Percentiles rank a stretch among this genome's conserved stretches.
These are phyloP conservation scores for Kradibia gibbosae DNA, from an alignment of 1,140 invertebrate species.

Conservation along the genomic window DNA sequence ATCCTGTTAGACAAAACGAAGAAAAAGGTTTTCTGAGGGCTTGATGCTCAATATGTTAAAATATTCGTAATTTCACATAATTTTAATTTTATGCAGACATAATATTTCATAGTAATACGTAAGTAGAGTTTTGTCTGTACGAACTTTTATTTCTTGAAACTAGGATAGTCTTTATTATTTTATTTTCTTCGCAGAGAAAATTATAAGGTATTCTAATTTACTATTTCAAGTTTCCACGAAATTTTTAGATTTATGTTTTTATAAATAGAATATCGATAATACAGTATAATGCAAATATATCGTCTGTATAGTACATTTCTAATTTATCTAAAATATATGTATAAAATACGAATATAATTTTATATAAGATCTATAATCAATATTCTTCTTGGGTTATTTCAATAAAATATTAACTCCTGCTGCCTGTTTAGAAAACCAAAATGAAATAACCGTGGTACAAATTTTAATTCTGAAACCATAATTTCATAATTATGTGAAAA, in stretches of 20 bases:
- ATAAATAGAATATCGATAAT: background rate
- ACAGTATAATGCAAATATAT: background rate
- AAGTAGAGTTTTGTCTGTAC: background rate
- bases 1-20: constrained; percentile 66
- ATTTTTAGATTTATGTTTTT: background rate
- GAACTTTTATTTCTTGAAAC: background rate
- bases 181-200: background rate
- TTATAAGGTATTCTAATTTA: background rate
- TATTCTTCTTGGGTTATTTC: background rate
- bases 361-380: background rate
- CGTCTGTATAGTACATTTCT: background rate
- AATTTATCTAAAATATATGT: background rate
- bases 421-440: background rate
- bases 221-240: background rate
- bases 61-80: constrained; percentile 10
- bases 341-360: background rate
- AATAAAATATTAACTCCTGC: background rate
- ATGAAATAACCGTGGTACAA: background rate
- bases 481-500: background rate
- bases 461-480: background rate
- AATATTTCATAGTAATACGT: constrained; percentile 13
- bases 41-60: background rate
- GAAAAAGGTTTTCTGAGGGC: constrained; percentile 66
- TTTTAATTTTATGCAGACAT: background rate
- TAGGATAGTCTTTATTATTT: background rate